Evolutionary conservation across 1,140 invertebrate species (phyloP).

Genomic region (Druon quercuslanigerum): DNA sequence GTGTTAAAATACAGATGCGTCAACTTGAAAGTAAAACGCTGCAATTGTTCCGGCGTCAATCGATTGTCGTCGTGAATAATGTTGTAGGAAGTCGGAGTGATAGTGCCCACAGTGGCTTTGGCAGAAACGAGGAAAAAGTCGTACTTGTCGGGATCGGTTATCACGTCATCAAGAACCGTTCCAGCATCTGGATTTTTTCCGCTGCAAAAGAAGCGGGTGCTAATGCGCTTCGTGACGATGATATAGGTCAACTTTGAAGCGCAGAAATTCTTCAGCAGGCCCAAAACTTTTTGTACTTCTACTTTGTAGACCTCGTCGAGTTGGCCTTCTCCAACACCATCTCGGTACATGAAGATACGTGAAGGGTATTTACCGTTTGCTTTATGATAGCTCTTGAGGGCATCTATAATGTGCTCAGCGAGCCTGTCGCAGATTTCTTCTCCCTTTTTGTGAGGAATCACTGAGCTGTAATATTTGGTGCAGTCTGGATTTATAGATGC

Average conservation of each 20-base stretch:
- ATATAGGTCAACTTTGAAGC: conserved; percentile 82
- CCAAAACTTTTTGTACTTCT: conserved; percentile 79
- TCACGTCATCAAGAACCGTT: conserved; percentile 89
- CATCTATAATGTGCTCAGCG: conserved; percentile 78
- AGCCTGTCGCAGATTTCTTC: conserved; percentile 85
- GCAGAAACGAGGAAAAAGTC: conserved; percentile 89
- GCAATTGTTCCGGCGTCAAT: conserved; percentile 81
- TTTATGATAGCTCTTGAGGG: conserved; percentile 77
- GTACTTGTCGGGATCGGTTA: conserved; percentile 88
- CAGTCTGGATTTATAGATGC: conserved; percentile 82
- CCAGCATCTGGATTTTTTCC: conserved; percentile 88
- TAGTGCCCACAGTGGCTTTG: conserved; percentile 79
- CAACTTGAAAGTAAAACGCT: conserved; percentile 86
- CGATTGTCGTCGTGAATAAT: conserved; percentile 81
- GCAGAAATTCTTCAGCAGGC: conserved; percentile 76
- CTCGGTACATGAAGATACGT: conserved; percentile 83
- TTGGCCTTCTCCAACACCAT: conserved; percentile 92
- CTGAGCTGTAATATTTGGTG: conserved; percentile 82
- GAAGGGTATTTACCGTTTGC: conserved; percentile 76
- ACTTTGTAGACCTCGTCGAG: conserved; percentile 80
- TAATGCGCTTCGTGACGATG: conserved; percentile 84
- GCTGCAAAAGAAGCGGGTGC: conserved; percentile 79
- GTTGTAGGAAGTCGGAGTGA: conserved; percentile 87
- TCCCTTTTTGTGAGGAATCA: conserved; percentile 81
- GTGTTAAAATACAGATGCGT: conserved; percentile 75